phyloP scores from a whole-genome alignment of 2,113 vertebrate species.

The Suncus etruscus region DNA sequence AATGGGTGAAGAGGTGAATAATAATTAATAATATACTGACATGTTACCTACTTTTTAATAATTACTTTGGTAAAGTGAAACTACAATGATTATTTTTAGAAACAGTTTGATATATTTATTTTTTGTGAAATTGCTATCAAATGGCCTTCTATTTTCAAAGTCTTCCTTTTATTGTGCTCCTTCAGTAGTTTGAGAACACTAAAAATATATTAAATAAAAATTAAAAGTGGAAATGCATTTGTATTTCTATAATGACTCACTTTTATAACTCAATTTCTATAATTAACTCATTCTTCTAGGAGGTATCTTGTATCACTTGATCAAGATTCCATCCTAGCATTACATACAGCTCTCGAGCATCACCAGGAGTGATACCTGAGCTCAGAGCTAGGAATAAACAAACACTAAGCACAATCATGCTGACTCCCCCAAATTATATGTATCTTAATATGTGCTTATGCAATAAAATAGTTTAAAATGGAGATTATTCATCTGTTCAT shows the following conservation, averaged over 20 bases:
- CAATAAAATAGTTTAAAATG: not conserved
- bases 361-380: too few relatives aligned
- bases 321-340: too few relatives aligned
- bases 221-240: not conserved
- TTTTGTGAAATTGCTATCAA: not conserved
- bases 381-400: too few relatives aligned
- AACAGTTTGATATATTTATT: not conserved
- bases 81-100: not conserved
- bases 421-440: not conserved
- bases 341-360: too few relatives aligned
- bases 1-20: not conserved
- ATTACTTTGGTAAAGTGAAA: not conserved
- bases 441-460: not conserved
- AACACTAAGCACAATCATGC: too few relatives aligned
- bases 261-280: too few relatives aligned
- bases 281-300: not conserved
- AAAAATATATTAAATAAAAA: not conserved
- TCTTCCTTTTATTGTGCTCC: not conserved
- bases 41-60: not conserved
- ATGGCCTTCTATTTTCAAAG: not conserved
- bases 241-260: not conserved
- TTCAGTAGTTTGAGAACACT: not conserved
- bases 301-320: not conserved
- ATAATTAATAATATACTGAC: not conserved
- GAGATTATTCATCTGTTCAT: not conserved